Evolutionary conservation across 2,888 invertebrate genomes (phyloP), one percentile per base, ranked within the genome.

Genomic region (Plemyria rubiginata): DNA sequence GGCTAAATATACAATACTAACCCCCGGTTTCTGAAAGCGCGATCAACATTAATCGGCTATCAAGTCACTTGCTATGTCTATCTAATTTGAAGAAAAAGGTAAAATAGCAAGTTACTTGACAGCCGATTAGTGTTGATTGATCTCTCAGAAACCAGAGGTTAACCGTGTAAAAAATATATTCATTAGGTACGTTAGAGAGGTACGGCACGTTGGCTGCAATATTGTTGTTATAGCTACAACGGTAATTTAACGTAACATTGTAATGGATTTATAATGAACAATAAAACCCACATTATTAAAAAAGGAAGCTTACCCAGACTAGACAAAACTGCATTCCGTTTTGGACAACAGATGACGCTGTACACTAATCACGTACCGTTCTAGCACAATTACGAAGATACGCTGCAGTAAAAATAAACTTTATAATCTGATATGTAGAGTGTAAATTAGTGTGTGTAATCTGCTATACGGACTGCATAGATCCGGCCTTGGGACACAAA

Each of bases 401-500:
- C 2, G 28, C 45, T 0, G 66, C 67, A 58, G 49, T 67, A 29
- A 58, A 43, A 40, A 36, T 0, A 28, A 50, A 22, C 66, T 61
- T 50, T 78, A 66, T 32, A 0, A 12, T 28, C 1, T 12, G 11
- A 41, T 0, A 0, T 45, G 68, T 79, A 70, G 72, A 75, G 63
- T 55, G 6, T 16, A 55, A 53, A 54, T 49, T 53, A 15, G 46
- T 29, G 36, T 51, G 13, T 43, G 36, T 11, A 55, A 16, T 13
- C 28, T 13, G 62, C 40, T 70, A 70, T 29, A 54, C 13, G 32
- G 71, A 77, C 74, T 80, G 83, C 83, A 85, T 86, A 87, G 86
- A 83, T 64, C 13, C 79, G 83, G 82, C 90, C 90, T 90, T 90
- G 88, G 71, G 36, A 69, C 79, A 65, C 77, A 76, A 77, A 80